Conservation (phyloP, 2,797 vertebrate species). For the Apogon hyalosoma region DNA sequence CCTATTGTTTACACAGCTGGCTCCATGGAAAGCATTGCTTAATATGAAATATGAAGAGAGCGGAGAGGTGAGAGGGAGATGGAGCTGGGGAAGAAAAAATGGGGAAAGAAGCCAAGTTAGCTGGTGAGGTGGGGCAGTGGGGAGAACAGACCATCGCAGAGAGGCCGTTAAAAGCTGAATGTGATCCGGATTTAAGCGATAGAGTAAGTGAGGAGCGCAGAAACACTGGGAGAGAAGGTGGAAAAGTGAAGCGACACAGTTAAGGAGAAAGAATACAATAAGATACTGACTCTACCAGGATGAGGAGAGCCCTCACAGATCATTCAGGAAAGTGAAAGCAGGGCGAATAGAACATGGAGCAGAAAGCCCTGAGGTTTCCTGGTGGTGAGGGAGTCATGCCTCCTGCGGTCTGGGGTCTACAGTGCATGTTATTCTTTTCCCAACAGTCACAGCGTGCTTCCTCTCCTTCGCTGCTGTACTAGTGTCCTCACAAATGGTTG, state of each 20-base stretch:
- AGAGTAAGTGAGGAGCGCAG: constrained; percentile 30
- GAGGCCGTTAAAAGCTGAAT: constrained; percentile 33
- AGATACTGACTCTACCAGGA: constrained; percentile 8
- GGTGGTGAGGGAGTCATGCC: constrained; percentile 64
- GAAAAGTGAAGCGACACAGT: constrained; percentile 10
- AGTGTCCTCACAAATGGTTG: constrained; percentile 17
- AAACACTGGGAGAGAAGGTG: background rate
- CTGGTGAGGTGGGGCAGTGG: constrained; percentile 16
- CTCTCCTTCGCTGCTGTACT: constrained; percentile 13
- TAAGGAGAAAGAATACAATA: background rate
- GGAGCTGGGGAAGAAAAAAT: constrained; percentile 58
- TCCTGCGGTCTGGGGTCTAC: constrained; percentile 72
- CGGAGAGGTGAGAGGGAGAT: constrained; percentile 60
- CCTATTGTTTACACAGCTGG: constrained; percentile 87
- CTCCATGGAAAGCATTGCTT: constrained; percentile 83
- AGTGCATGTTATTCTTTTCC: constrained; percentile 67
- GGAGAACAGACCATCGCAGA: constrained; percentile 31
- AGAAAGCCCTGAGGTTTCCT: constrained; percentile 66
- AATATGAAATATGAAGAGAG: constrained; percentile 86
- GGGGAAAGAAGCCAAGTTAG: constrained; percentile 58
- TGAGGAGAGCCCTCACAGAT: constrained; percentile 12
- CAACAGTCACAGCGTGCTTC: constrained; percentile 55
- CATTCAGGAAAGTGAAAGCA: constrained; percentile 24
- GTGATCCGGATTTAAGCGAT: constrained; percentile 11
- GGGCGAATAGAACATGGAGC: constrained; percentile 47